Evolutionary conservation across 2,113 vertebrate genomes (phyloP).

Genomic region (Todiramphus saurophagus): DNA sequence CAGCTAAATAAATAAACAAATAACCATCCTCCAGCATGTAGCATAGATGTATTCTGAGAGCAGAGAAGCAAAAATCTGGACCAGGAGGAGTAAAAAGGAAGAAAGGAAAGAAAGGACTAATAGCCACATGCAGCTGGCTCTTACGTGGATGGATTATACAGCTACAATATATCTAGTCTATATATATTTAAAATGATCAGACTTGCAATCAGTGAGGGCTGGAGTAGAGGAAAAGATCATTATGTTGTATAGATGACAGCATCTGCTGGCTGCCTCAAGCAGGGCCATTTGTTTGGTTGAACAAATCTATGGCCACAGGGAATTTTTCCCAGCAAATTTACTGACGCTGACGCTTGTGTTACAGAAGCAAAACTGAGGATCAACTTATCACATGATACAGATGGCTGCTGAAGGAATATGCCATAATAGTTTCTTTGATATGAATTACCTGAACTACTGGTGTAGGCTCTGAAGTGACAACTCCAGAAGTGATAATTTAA

Average conservation of each 20-base stretch:
- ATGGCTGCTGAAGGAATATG: conserved; percentile 10
- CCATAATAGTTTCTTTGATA: conserved; percentile 9
- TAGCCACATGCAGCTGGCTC: background rate
- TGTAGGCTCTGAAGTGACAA: conserved; percentile 25
- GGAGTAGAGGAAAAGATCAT: background rate
- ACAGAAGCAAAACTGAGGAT: conserved; percentile 34
- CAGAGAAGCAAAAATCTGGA: background rate
- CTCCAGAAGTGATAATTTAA: background rate
- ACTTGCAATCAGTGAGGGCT: background rate
- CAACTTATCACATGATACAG: conserved; percentile 31
- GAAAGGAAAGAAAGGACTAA: background rate
- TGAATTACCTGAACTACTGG: conserved; percentile 36
- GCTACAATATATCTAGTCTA: background rate
- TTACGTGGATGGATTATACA: background rate
- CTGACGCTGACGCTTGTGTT: background rate
- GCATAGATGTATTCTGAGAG: background rate
- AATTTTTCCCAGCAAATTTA: conserved; percentile 52
- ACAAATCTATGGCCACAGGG: conserved; percentile 36
- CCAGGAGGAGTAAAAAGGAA: background rate
- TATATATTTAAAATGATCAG: background rate
- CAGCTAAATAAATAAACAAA: background rate
- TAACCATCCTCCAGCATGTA: background rate
- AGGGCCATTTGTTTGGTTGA: conserved; percentile 55
- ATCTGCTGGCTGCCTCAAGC: conserved; percentile 28
- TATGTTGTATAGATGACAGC: conserved; percentile 1